Base-by-base conservation (phyloP, 2,113 vertebrate genomes). In the Osmerus mordax region DNA sequence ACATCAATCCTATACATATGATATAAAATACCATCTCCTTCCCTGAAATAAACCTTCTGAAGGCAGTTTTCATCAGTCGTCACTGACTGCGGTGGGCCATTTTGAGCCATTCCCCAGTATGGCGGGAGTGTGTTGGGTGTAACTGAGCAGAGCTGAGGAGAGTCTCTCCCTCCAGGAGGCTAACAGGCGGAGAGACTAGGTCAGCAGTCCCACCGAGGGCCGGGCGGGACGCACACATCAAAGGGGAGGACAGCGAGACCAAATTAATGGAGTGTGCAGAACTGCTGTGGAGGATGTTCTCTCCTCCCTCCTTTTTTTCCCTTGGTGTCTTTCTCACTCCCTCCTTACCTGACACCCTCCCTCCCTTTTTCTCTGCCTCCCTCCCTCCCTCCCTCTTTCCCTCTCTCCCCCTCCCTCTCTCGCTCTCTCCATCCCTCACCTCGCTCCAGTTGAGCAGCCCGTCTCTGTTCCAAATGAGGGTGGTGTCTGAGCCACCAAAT, bases 181-280 rank as follows among this genome's bases (percentile, higher is more conserved):
- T 82, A 83, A 82, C 67, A 73, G 67, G 72, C 23, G 14, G 62
- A 70, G 67, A 74, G 59, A 56, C 51, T 28, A 47, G 76, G 41
- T 36, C 55, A 69, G 67, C 64, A 29, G 21, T 62, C 65, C 75
- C 66, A 16, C 9, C 5, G 70, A 70, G 66, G 52, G 58, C 29
- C 19, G 41, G 29, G 19, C 67, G 55, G 81, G 78, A 79, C 80
- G 75, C 74, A 74, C 74, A 73, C 81, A 84, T 87, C 84, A 88
- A 87, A 87, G 76, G 65, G 29, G 65, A 78, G 72, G 67, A 77
- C 74, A 72, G 71, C 55, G 67, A 70, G 70, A 68, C 80, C 70
- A 69, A 85, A 83, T 85, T 84, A 83, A 87, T 85, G 70, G 79
- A 80, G 70, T 82, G 78, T 78, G 72, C 79, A 80, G 72, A 63